A percentile compares a stretch with the other conserved stretches of the same genome.
These are phyloP conservation scores for Hemibagrus guttatus DNA, from an alignment of 2,797 vertebrate genomes.

Conservation along the genomic window DNA sequence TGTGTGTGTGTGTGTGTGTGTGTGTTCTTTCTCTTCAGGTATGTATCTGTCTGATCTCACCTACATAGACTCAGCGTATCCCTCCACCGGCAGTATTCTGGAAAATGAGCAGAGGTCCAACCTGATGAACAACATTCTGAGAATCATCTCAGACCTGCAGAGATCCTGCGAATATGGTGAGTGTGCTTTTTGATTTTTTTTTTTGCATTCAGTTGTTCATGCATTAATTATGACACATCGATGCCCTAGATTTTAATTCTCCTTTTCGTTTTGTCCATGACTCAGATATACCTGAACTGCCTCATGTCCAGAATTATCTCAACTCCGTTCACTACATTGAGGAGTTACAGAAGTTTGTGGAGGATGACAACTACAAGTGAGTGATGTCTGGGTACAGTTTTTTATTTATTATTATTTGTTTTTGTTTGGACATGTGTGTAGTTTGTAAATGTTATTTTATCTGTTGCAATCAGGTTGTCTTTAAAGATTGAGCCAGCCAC, in stretches of 20 bases:
- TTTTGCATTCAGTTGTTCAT: not conserved
- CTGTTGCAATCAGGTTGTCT: conserved; percentile 80
- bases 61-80: conserved; percentile 96
- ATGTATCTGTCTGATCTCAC: conserved; percentile 98
- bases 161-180: conserved; percentile 96
- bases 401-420: not conserved
- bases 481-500: conserved; percentile 97
- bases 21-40: conserved; percentile 71
- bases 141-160: conserved; percentile 97
- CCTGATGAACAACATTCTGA: conserved; percentile 97
- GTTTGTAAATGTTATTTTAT: not conserved
- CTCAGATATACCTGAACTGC: conserved; percentile 90
- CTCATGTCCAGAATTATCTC: conserved; percentile 97
- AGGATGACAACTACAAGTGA: conserved; percentile 99
- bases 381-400: conserved; percentile 52
- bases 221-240: not conserved
- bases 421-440: not conserved
- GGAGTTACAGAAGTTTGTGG: conserved; percentile 98
- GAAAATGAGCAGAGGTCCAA: conserved; percentile 97
- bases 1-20: not conserved
- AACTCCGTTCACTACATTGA: conserved; percentile 98
- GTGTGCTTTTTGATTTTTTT: conserved; percentile 66
- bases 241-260: not conserved
- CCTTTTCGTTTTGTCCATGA: not conserved
- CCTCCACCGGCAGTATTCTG: conserved; percentile 96